Evolutionary conservation across 2,888 invertebrate genomes (phyloP).

Genomic region (Podabrus alpinus): DNA sequence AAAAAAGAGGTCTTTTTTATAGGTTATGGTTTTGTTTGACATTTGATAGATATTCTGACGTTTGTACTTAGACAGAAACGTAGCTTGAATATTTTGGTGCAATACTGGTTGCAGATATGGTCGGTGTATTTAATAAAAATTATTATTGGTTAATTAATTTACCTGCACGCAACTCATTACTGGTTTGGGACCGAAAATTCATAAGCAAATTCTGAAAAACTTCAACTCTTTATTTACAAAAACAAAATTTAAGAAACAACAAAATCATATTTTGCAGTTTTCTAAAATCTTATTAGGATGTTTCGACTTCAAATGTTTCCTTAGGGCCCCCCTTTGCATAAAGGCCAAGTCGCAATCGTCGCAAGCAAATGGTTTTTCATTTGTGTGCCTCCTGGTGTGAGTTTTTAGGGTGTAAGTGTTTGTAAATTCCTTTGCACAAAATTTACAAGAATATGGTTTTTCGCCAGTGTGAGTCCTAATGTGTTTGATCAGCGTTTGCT

Average conservation of each 20-base stretch:
- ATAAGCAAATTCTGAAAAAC: neutral
- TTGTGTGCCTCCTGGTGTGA: slow-evolving; percentile 23
- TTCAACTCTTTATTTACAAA: neutral
- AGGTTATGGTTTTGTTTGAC: neutral
- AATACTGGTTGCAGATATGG: too few relatives aligned
- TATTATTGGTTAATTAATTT: too few relatives aligned
- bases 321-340: slow-evolving; percentile 21
- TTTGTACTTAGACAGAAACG: too few relatives aligned
- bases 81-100: too few relatives aligned
- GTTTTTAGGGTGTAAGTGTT: slow-evolving; percentile 21
- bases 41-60: neutral
- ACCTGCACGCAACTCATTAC: too few relatives aligned
- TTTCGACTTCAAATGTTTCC: slow-evolving; percentile 21
- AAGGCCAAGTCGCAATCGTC: slow-evolving; percentile 16
- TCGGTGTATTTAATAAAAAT: too few relatives aligned
- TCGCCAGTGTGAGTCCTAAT: slow-evolving; percentile 24
- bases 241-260: neutral
- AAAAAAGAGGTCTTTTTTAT: neutral
- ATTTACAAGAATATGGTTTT: slow-evolving; percentile 20
- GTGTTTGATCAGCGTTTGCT: slow-evolving; percentile 16
- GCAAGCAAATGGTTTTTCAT: slow-evolving; percentile 26
- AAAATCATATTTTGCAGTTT: neutral
- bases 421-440: slow-evolving; percentile 23
- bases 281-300: slow-evolving; percentile 2
- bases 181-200: too few relatives aligned